A percentile compares a stretch with the other conserved stretches of the same genome.
Evolutionary conservation across 2,888 invertebrate species (phyloP).

Genomic region (Meliscaeva auricollis): DNA sequence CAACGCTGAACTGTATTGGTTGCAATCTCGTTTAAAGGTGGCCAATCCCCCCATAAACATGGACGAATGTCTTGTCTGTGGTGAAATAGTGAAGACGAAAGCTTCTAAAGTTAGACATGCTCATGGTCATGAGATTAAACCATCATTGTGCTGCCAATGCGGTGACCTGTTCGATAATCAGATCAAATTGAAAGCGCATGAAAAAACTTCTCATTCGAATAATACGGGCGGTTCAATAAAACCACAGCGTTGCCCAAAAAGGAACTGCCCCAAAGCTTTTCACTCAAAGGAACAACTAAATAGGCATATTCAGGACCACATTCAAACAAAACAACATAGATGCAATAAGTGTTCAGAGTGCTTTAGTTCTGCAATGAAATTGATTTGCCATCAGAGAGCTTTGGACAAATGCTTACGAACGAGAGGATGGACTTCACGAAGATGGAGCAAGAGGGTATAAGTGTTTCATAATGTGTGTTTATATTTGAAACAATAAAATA

Average conservation of each 20-base stretch:
- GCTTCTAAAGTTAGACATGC: slow-evolving; percentile 33
- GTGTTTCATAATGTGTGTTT: neutral
- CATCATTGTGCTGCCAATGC: slow-evolving; percentile 42
- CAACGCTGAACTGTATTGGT: neutral
- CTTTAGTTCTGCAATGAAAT: slow-evolving; percentile 42
- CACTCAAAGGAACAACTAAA: slow-evolving; percentile 26
- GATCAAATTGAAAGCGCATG: slow-evolving; percentile 22
- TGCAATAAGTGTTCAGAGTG: slow-evolving; percentile 44
- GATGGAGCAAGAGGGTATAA: slow-evolving; percentile 19
- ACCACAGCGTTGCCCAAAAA: slow-evolving; percentile 47
- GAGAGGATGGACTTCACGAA: neutral
- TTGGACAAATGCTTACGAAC: slow-evolving; percentile 24
- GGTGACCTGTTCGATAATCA: slow-evolving; percentile 10
- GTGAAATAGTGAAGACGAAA: slow-evolving; percentile 32
- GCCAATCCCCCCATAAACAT: neutral
- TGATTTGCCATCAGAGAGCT: slow-evolving; percentile 46
- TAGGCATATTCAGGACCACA: slow-evolving; percentile 57
- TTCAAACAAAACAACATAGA: neutral
- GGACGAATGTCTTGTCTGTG: slow-evolving; percentile 53
- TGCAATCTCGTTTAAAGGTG: neutral
- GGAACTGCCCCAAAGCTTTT: slow-evolving; percentile 48
- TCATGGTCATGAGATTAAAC: neutral
- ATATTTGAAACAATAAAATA: neutral
- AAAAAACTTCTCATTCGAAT: slow-evolving; percentile 11
- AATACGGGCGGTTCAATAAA: neutral